phyloP scores from a whole-genome alignment of 2,797 vertebrate species.

The Urocyon cinereoargenteus region DNA sequence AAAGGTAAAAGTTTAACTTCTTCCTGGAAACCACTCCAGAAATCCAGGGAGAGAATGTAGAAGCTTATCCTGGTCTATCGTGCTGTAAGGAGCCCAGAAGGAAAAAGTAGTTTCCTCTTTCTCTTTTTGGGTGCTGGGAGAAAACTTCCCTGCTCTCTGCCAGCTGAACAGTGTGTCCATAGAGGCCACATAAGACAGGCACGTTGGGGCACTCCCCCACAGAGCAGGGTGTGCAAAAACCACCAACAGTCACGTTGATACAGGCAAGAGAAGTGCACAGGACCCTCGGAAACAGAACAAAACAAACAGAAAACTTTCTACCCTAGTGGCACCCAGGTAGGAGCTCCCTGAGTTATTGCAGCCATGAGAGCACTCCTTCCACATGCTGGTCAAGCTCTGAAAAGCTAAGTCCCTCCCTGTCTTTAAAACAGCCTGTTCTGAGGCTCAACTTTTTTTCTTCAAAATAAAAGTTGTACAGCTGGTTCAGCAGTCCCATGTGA shows the following conservation, averaged over 20 bases:
- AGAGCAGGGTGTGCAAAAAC: conserved; percentile 85
- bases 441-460: conserved; percentile 89
- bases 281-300: conserved; percentile 83
- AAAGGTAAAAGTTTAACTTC: conserved; percentile 87
- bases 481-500: conserved; percentile 88
- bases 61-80: conserved; percentile 89
- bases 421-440: conserved; percentile 84
- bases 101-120: conserved; percentile 81
- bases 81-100: conserved; percentile 86
- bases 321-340: conserved; percentile 87
- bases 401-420: conserved; percentile 86
- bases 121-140: conserved; percentile 89
- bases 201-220: conserved; percentile 86
- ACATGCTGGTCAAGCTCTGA: conserved; percentile 87
- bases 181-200: conserved; percentile 91
- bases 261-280: conserved; percentile 69
- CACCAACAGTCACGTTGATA: conserved; percentile 84
- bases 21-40: conserved; percentile 88
- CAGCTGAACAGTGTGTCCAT: conserved; percentile 91
- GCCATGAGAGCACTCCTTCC: conserved; percentile 87
- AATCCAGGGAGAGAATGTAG: conserved; percentile 83
- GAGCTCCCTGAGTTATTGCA: conserved; percentile 85
- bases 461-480: conserved; percentile 92
- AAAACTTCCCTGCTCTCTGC: conserved; percentile 90
- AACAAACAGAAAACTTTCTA: conserved; percentile 84